Evolutionary conservation across 2,797 vertebrate genomes (phyloP).

Genomic region (Pelochelys cantorii): DNA sequence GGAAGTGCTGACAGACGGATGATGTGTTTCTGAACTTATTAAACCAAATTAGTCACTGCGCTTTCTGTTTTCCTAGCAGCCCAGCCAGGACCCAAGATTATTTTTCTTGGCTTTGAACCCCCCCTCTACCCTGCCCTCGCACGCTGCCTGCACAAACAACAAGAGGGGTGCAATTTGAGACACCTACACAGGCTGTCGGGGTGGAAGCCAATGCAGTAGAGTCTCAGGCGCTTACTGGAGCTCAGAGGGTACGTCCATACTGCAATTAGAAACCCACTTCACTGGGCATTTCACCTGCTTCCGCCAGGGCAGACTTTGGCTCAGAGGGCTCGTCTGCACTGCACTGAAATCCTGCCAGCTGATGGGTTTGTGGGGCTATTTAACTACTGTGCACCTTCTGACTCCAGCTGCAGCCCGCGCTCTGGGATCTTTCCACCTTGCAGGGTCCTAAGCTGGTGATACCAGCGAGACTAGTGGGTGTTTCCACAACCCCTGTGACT

Average conservation of each 20-base stretch:
- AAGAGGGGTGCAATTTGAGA: background rate
- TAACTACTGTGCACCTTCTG: background rate
- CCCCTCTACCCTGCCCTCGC: background rate
- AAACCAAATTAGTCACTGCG: background rate
- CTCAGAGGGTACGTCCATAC: background rate
- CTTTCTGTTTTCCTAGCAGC: conserved; percentile 30
- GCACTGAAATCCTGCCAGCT: no score
- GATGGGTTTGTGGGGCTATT: background rate
- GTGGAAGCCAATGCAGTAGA: background rate
- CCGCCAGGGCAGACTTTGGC: background rate
- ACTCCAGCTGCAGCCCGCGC: background rate
- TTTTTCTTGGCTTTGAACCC: conserved; percentile 60
- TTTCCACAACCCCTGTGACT: background rate
- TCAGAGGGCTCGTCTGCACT: background rate
- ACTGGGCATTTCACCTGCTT: no score
- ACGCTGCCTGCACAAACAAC: conserved; percentile 10
- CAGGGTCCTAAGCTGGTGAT: background rate
- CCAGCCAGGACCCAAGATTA: conserved; percentile 39
- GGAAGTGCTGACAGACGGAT: background rate
- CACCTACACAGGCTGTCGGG: conserved; percentile 16
- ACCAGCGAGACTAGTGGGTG: background rate
- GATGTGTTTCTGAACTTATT: background rate
- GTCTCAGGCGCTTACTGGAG: background rate
- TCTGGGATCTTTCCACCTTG: background rate
- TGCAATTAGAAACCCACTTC: background rate